These are phyloP conservation scores for Lepus oiostolus DNA, from an alignment of 2,797 vertebrate genomes.

Conservation along the genomic window DNA sequence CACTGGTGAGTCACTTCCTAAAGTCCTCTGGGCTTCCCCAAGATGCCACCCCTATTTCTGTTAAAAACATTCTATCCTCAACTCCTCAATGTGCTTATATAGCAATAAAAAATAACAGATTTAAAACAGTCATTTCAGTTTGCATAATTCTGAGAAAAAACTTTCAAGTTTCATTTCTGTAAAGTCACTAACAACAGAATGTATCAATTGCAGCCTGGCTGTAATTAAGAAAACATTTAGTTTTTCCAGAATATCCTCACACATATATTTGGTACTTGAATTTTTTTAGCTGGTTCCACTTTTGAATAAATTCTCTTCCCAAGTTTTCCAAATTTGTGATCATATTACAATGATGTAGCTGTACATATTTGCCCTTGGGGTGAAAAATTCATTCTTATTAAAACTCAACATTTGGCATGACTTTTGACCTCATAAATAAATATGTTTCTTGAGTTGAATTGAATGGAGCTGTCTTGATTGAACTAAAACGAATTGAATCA, in stretches of 20 bases:
- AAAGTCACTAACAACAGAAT: neutral
- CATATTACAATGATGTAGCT: neutral
- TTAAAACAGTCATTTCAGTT: neutral
- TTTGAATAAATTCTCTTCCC: neutral
- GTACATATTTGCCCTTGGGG: neutral
- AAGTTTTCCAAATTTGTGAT: slow-evolving; percentile 34
- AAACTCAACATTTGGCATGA: neutral
- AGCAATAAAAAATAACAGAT: neutral
- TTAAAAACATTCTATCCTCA: neutral
- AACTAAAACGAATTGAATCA: neutral
- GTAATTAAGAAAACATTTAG: slow-evolving; percentile 14
- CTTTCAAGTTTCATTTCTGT: slow-evolving; percentile 24
- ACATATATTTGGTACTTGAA: neutral
- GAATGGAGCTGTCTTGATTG: neutral
- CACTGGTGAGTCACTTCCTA: neutral
- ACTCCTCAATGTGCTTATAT: neutral
- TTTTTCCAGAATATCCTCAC: neutral
- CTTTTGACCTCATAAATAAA: slow-evolving; percentile 14
- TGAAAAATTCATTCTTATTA: neutral
- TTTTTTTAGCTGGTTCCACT: neutral
- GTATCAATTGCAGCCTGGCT: neutral
- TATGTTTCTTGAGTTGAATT: neutral
- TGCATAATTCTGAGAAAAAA: neutral
- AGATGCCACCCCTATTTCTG: neutral
- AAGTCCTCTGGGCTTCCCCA: neutral